Evolutionary conservation across 2,888 invertebrate genomes (phyloP).

Genomic region (Campoletis raptor): DNA sequence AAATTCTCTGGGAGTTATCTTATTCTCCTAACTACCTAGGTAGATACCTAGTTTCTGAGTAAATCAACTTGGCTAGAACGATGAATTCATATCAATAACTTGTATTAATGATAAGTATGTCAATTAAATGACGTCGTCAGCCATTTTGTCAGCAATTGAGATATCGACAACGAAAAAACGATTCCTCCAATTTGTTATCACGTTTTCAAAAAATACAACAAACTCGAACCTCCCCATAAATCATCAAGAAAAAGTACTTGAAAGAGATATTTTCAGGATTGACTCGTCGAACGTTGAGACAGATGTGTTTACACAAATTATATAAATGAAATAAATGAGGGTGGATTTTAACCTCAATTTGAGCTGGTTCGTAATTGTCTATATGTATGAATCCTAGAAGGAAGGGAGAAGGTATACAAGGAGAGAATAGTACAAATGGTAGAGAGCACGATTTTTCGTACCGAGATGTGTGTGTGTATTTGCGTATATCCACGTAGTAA

Average conservation of each 20-base stretch:
- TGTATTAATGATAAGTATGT: not conserved
- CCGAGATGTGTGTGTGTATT: conserved; percentile 27
- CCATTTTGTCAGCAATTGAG: not conserved
- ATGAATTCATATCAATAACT: not conserved
- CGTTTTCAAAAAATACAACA: not conserved
- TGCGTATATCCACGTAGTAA: conserved; percentile 56
- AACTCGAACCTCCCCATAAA: not conserved
- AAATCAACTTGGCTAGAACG: conserved; percentile 70
- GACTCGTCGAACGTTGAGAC: not conserved
- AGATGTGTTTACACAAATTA: not conserved
- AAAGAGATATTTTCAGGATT: not conserved
- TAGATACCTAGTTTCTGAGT: conserved; percentile 72
- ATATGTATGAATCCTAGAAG: not conserved
- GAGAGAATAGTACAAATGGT: conserved; percentile 7
- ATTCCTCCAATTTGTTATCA: not conserved
- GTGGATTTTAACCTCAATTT: not conserved
- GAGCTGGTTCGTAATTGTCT: not conserved
- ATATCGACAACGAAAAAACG: not conserved
- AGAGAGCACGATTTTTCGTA: conserved; percentile 28
- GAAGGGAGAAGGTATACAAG: conserved; percentile 1
- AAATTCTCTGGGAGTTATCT: conserved; percentile 77
- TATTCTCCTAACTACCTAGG: conserved; percentile 57
- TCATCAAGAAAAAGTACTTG: not conserved
- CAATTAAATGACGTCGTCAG: no score
- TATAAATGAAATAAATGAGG: not conserved